Base-by-base conservation (phyloP, 2,113 vertebrate species). In the Brachirus orientalis region DNA sequence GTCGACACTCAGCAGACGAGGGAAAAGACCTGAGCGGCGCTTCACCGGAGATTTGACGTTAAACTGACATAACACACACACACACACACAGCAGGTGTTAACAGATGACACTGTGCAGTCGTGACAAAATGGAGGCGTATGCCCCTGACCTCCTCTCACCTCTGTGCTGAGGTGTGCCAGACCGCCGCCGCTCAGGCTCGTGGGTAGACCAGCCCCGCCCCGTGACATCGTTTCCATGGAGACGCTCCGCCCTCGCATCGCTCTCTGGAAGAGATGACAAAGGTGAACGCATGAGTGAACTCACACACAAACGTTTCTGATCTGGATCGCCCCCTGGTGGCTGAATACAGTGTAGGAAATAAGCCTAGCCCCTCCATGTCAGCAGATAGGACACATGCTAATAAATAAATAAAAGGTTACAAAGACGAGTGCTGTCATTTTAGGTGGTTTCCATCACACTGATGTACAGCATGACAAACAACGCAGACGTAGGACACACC, bases 161-260 rank as follows among this genome's bases (percentile, higher is more conserved):
- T 98, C 96, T 0, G 86, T 28, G 12, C 86, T 95, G 90, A 93
- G 94, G 86, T 98, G 96, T 0, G 90, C 85, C 36, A 98, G 79
- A 87, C 94, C 56, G 76, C 95, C 95, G 2, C 96, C 96, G 0
- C 97, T 98, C 77, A 98, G 93, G 84, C 96, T 98, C 66, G 95
- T 96, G 0, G 97, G 94, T 52, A 98, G 92, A 20, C 88, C 90
- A 0, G 89, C 73, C 0, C 92, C 87, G 0, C 88, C 87, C 17
- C 86, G 20, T 45, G 94, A 95, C 96, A 98, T 94, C 0, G 96
- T 96, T 89, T 98, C 97, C 97, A 98, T 98, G 85, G 97, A 98
- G 84, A 98, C 95, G 70, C 97, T 98, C 57, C 96, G 94, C 33
- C 98, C 96, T 0, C 96, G 92, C 92, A 98, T 98, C 9, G 96